Evolutionary conservation across 2,888 invertebrate genomes (phyloP).

Genomic region (Aspidiotus rigidus): DNA sequence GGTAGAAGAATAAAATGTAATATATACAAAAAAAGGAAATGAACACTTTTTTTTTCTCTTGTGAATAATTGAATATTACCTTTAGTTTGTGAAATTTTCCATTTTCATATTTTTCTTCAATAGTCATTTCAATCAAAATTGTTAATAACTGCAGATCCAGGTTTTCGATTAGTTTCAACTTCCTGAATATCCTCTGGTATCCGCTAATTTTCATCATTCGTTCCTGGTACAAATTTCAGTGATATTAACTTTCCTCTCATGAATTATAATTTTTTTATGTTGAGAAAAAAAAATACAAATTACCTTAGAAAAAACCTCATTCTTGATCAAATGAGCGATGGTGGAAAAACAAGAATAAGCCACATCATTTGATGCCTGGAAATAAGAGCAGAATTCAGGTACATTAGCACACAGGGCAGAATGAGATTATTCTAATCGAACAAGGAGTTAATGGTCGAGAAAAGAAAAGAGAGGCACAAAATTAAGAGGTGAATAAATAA

Average conservation of each 20-base stretch:
- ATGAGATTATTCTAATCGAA: not conserved
- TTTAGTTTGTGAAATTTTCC: conserved; percentile 34
- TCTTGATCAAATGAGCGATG: conserved; percentile 20
- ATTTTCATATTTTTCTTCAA: conserved; percentile 40
- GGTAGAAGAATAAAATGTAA: conserved; percentile 2
- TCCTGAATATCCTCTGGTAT: conserved; percentile 43
- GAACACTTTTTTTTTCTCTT: not conserved
- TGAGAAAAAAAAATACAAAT: not conserved
- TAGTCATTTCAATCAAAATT: conserved; percentile 47
- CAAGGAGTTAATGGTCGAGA: not conserved
- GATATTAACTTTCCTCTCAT: not conserved
- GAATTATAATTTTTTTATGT: not conserved
- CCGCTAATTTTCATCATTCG: conserved; percentile 42
- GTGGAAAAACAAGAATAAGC: conserved; percentile 16
- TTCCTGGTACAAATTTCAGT: conserved; percentile 39
- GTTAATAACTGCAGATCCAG: conserved; percentile 46
- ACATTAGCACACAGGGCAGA: not conserved
- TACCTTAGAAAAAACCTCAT: conserved; percentile 27
- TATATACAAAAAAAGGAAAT: not conserved
- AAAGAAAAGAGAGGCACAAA: not conserved
- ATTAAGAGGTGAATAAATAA: not conserved
- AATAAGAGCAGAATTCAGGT: not conserved
- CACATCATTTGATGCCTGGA: conserved; percentile 15
- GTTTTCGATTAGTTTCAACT: conserved; percentile 44
- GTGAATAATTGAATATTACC: conserved; percentile 17